Conservation (phyloP, 2,113 vertebrate genomes). For the Heteronetta atricapilla region DNA sequence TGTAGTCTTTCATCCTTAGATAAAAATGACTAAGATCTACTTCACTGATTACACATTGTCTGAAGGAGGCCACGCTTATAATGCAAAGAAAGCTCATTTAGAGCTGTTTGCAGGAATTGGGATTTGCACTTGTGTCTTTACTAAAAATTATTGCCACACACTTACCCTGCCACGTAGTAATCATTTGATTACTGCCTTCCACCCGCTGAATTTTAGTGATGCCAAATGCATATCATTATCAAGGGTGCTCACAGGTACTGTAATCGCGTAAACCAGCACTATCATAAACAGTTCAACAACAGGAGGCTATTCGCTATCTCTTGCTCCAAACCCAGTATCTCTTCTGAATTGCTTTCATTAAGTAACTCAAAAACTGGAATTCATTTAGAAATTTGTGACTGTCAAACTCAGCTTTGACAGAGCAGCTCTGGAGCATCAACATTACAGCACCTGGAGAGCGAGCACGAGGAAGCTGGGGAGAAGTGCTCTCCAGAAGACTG, state of each 20-base stretch:
- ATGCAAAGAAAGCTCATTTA: neutral
- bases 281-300: neutral
- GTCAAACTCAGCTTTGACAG: neutral
- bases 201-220: neutral
- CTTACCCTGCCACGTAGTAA: neutral
- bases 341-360: neutral
- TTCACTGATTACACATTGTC: neutral
- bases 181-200: constrained; percentile 1
- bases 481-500: accelerated
- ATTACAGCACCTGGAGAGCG: neutral
- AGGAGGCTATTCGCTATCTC: neutral
- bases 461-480: neutral
- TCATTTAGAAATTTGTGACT: neutral
- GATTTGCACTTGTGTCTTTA: neutral
- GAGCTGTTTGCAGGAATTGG: neutral
- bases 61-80: neutral
- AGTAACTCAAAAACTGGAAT: neutral
- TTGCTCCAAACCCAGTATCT: neutral
- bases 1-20: neutral
- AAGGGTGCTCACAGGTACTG: neutral
- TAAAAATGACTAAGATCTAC: neutral
- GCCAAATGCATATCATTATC: neutral
- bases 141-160: neutral
- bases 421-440: neutral
- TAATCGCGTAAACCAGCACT: neutral